Evolutionary conservation across 2,888 invertebrate species (phyloP).

Genomic region (Kuschelorhynchus macadamiae): DNA sequence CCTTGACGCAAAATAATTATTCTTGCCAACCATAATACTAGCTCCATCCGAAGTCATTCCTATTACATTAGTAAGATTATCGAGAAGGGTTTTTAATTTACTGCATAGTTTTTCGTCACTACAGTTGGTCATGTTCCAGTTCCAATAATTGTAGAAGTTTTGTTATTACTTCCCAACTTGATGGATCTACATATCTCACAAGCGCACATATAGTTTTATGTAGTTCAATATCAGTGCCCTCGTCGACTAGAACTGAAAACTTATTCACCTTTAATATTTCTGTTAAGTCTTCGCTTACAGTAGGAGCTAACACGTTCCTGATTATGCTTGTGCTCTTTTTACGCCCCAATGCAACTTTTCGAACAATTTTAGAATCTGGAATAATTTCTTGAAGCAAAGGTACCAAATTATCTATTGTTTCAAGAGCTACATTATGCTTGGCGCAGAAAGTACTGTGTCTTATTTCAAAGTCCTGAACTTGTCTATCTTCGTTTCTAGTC

Average conservation of each 20-base stretch:
- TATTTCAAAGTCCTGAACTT: slow-evolving; percentile 45
- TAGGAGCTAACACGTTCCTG: slow-evolving; percentile 41
- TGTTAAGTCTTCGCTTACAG: neutral
- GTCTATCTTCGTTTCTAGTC: neutral
- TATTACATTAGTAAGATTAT: slow-evolving; percentile 22
- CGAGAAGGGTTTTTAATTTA: neutral
- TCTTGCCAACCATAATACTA: slow-evolving; percentile 48
- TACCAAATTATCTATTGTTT: slow-evolving; percentile 23
- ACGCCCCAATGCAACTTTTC: neutral
- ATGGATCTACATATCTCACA: neutral
- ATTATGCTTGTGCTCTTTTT: slow-evolving; percentile 46
- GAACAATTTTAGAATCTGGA: slow-evolving; percentile 5
- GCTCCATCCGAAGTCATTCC: slow-evolving; percentile 50
- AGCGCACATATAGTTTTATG: slow-evolving; percentile 31
- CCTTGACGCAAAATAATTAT: slow-evolving; percentile 48
- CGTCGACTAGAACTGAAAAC: slow-evolving; percentile 46
- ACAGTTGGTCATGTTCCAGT: slow-evolving; percentile 15
- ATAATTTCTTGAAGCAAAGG: slow-evolving; percentile 12
- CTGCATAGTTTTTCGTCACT: neutral
- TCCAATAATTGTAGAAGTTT: slow-evolving; percentile 30
- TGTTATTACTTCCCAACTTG: neutral
- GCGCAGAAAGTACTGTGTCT: slow-evolving; percentile 49
- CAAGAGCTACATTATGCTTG: slow-evolving; percentile 51
- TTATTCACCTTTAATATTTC: slow-evolving; percentile 20
- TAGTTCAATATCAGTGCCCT: slow-evolving; percentile 33